Conservation (phyloP, 2,888 invertebrate species). For the Lasioglossum morio region DNA sequence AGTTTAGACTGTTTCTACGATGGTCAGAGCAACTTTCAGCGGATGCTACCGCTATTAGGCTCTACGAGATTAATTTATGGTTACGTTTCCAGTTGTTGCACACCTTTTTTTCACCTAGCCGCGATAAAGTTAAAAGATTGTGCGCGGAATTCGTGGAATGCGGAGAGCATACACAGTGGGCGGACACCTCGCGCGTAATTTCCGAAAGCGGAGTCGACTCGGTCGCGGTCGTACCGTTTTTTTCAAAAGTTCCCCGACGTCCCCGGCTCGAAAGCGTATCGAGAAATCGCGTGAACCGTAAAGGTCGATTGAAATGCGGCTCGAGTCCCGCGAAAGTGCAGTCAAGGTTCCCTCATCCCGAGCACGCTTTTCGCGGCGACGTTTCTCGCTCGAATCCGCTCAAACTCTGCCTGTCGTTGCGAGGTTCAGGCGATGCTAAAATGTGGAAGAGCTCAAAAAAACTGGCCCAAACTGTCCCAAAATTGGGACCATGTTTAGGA, state of each 20-base stretch:
- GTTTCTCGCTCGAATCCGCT: constrained; percentile 13
- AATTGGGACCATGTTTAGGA: background rate
- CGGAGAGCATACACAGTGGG: background rate
- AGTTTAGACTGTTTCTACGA: background rate
- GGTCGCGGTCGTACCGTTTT: background rate
- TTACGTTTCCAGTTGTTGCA: background rate
- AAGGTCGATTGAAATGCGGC: constrained; percentile 79
- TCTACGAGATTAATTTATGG: background rate
- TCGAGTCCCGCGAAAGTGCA: constrained; percentile 80
- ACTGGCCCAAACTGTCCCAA: background rate
- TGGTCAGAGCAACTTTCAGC: background rate
- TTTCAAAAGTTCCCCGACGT: constrained; percentile 3
- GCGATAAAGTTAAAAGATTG: constrained; percentile 1
- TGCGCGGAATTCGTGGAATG: background rate
- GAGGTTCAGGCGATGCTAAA: background rate
- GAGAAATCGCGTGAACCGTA: constrained; percentile 51
- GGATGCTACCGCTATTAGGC: background rate
- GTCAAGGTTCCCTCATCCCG: constrained; percentile 65
- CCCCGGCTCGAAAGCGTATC: constrained; percentile 59
- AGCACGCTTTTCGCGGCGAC: constrained; percentile 29
- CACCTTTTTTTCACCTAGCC: background rate
- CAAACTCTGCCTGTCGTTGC: background rate
- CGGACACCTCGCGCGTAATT: background rate
- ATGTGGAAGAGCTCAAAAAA: background rate
- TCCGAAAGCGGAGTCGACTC: background rate